Conservation (phyloP, 2,888 invertebrate species). For the Lepidonotus clava region DNA sequence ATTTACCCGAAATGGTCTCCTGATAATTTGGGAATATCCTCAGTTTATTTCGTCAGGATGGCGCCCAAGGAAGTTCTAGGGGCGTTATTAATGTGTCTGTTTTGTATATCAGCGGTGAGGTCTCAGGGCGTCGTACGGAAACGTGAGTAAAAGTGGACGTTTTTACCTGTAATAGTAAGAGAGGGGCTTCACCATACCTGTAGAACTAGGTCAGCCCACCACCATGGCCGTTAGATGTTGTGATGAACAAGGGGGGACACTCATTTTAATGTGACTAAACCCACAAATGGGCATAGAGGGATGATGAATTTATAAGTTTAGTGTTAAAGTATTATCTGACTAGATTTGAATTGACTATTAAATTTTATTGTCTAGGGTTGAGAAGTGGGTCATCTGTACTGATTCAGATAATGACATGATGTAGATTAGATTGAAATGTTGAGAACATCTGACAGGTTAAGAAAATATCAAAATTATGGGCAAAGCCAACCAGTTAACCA, state of each 20-base stretch:
- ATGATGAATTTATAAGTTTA: background rate
- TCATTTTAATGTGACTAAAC: background rate
- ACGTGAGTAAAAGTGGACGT: background rate
- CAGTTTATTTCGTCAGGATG: constrained; percentile 22
- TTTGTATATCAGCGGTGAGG: background rate
- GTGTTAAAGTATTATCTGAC: background rate
- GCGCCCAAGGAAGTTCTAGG: background rate
- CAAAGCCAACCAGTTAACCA: too few species aligned
- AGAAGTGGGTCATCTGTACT: background rate
- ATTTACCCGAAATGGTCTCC: background rate
- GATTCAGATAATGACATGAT: background rate
- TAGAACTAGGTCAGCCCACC: constrained; percentile 5
- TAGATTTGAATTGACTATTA: background rate
- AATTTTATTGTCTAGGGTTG: background rate
- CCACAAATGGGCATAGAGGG: background rate
- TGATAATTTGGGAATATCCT: background rate
- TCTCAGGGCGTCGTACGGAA: background rate
- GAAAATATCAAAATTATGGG: too few species aligned
- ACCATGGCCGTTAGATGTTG: too few species aligned
- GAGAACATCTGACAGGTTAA: too few species aligned
- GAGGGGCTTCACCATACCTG: too few species aligned
- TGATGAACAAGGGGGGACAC: too few species aligned
- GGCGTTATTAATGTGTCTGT: background rate
- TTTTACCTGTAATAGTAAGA: background rate
- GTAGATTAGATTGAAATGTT: too few species aligned